phyloP scores from a whole-genome alignment of 2,888 invertebrate genomes.

The Metellina segmentata region DNA sequence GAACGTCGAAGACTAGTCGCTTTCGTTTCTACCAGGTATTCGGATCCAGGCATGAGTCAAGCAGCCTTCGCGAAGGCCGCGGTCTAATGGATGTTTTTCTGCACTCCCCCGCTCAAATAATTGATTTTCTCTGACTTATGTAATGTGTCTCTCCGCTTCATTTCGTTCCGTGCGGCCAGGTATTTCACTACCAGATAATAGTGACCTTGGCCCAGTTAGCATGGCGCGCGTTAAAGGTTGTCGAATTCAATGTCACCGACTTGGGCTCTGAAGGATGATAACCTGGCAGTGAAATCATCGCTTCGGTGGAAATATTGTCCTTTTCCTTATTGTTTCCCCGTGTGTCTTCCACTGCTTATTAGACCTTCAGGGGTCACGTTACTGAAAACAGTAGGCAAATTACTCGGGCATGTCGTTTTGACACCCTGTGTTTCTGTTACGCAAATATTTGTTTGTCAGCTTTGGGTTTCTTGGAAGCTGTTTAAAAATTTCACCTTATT shows the following conservation, averaged over 20 bases:
- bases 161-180: constrained; percentile 37
- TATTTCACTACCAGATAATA: constrained; percentile 20
- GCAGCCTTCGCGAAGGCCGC: constrained; percentile 45
- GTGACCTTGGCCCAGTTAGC: constrained; percentile 70
- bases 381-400: constrained; percentile 23
- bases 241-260: constrained; percentile 65
- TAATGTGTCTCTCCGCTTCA: constrained; percentile 51
- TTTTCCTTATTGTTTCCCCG: background rate
- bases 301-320: constrained; percentile 16
- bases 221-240: constrained; percentile 53
- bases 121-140: constrained; percentile 70
- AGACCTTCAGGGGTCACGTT: constrained; percentile 15
- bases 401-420: constrained; percentile 34
- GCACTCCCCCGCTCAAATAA: constrained; percentile 35
- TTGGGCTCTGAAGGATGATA: constrained; percentile 47
- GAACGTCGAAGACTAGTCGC: too few relatives aligned
- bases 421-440: background rate
- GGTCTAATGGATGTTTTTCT: constrained; percentile 37
- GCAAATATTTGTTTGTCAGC: background rate
- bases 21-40: too few relatives aligned
- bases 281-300: constrained; percentile 16
- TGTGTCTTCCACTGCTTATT: constrained; percentile 18
- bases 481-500: background rate
- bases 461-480: constrained; percentile 10
- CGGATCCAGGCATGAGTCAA: constrained; percentile 36